Conservation (phyloP, 2,888 invertebrate species). For the Hanleya hanleyi region DNA sequence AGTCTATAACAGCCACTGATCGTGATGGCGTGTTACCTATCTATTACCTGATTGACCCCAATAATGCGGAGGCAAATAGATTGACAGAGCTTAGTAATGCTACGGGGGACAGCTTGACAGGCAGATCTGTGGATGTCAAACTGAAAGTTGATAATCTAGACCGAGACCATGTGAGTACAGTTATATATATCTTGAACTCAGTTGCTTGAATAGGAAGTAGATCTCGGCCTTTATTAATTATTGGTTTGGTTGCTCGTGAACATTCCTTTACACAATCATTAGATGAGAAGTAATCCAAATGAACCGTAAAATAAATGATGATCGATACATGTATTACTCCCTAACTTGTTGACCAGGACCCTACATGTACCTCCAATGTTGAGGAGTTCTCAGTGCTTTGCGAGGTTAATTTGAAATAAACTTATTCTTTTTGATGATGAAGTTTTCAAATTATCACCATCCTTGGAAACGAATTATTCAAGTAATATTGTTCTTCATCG, state of each 20-base stretch:
- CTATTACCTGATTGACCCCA: slow-evolving; percentile 41
- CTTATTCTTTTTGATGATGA: background rate
- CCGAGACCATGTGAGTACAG: slow-evolving; percentile 52
- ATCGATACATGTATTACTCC: too few species aligned
- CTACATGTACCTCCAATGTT: background rate
- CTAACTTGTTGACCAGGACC: background rate
- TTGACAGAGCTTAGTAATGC: slow-evolving; percentile 45
- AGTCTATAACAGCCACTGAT: slow-evolving; percentile 52
- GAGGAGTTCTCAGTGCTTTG: background rate
- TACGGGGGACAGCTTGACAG: slow-evolving; percentile 33
- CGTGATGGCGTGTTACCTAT: slow-evolving; percentile 51
- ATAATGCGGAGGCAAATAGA: slow-evolving; percentile 27
- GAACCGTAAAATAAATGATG: too few species aligned
- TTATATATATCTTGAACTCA: too few species aligned
- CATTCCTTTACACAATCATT: too few species aligned
- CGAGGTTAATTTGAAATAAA: background rate
- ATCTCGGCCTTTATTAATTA: too few species aligned
- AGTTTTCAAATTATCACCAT: background rate
- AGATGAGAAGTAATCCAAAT: too few species aligned
- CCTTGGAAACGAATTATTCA: background rate
- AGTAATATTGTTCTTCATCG: background rate
- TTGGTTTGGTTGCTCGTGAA: too few species aligned
- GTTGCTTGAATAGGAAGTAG: too few species aligned
- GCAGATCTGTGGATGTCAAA: slow-evolving; percentile 53
- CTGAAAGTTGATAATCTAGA: slow-evolving; percentile 47